Conservation (phyloP, 2,113 vertebrate genomes). For the Seriola aureovittata region DNA sequence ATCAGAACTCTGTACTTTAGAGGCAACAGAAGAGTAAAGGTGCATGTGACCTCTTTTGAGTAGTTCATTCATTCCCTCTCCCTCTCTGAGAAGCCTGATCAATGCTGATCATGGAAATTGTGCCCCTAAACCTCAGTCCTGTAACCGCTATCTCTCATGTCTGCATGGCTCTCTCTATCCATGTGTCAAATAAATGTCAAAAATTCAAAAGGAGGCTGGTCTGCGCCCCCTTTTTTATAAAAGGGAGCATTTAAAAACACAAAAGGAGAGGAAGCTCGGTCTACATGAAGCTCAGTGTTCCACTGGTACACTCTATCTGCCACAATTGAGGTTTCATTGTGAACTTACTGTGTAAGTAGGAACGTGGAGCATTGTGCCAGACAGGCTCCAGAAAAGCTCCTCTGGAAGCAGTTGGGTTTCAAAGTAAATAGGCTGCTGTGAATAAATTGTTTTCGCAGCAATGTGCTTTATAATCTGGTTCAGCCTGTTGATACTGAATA, state of each 20-base stretch:
- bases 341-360: constrained; percentile 12
- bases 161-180: constrained; percentile 22
- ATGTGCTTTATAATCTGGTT: neutral
- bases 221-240: constrained; percentile 14
- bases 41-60: constrained; percentile 38
- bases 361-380: constrained; percentile 13
- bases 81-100: constrained; percentile 39
- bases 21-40: constrained; percentile 35
- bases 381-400: neutral
- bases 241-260: constrained; percentile 49
- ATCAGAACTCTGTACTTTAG: constrained; percentile 31
- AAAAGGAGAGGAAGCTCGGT: constrained; percentile 41
- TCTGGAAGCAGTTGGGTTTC: neutral
- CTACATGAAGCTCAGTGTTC: constrained; percentile 39
- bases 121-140: constrained; percentile 36
- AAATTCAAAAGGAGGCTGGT: constrained; percentile 53
- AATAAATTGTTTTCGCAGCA: neutral
- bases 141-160: constrained; percentile 49
- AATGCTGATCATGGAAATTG: constrained; percentile 53
- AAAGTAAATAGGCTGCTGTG: neutral
- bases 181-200: constrained; percentile 66
- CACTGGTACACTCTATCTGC: constrained; percentile 9
- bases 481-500: too few species aligned
- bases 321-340: constrained; percentile 20
- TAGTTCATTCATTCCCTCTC: constrained; percentile 36